These are phyloP conservation scores for Vimba vimba DNA, from an alignment of 2,113 vertebrate species.

Conservation along the genomic window DNA sequence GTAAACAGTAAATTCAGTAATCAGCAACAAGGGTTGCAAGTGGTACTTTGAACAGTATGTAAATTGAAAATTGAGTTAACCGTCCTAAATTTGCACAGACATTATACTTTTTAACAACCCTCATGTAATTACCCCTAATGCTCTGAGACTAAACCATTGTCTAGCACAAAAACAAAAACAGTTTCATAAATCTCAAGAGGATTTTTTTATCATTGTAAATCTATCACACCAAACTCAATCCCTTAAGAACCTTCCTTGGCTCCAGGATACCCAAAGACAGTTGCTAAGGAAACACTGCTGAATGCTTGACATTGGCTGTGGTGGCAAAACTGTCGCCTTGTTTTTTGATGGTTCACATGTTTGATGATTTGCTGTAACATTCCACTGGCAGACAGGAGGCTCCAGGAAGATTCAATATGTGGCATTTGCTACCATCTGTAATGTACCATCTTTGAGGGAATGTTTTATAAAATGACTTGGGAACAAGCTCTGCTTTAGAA, in stretches of 20 bases:
- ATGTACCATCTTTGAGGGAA: neutral
- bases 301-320: constrained; percentile 40
- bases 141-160: constrained; percentile 24
- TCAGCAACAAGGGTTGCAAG: too few species aligned
- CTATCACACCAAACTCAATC: neutral
- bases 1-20: too few species aligned
- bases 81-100: neutral
- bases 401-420: constrained; percentile 13
- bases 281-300: constrained; percentile 34
- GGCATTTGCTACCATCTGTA: constrained; percentile 14
- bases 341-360: constrained; percentile 46
- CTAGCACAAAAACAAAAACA: constrained; percentile 29
- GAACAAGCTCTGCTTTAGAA: neutral
- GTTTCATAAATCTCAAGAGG: constrained; percentile 33
- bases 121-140: constrained; percentile 8
- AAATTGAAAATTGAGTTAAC: too few species aligned
- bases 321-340: constrained; percentile 42
- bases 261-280: constrained; percentile 37
- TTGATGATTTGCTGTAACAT: constrained; percentile 50
- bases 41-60: neutral
- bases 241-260: constrained; percentile 7
- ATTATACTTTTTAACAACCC: neutral
- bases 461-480: neutral
- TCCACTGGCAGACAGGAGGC: neutral
- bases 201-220: constrained; percentile 13